Evolutionary conservation across 2,888 invertebrate genomes (phyloP), one percentile per base, ranked within the genome.

Genomic region (Drosophila imparisetae): DNA sequence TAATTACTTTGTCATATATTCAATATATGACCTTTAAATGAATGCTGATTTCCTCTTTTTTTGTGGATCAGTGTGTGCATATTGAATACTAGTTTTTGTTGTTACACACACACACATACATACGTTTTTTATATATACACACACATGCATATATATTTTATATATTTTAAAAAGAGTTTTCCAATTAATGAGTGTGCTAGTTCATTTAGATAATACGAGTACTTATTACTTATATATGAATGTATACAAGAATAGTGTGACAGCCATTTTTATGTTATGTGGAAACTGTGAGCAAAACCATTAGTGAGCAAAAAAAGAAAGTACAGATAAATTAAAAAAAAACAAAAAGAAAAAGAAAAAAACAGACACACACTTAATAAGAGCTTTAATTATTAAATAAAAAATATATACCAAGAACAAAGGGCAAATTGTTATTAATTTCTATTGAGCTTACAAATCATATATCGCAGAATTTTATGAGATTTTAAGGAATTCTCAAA

Each of bases 311-410:
- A 63, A 61, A 61, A 53, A 49, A 38, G 38, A 49, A 67, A 67
- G 42, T 50, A 66, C 53, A 15, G 53, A 69, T 53, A 66, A 55
- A 21, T 18, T n/a, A 60, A 65, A 61, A 65, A 61, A 40, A 42
- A 54, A 65, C 30, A 29, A 50, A 70, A 84, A 77, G 7, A 18
- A 38, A 38, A 10, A 2, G 2, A 40, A 24, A 24, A 24, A 45
- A 24, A 24, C 24, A 45, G 24, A 45, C 45, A 45, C 45, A 86
- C 90, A 84, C 89, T 89, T 89, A 88, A 91, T 90, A 91, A 89
- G 90, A 89, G 89, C 89, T 89, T 89, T 89, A 89, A 89, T 89
- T 89, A 91, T 88, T 84, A 90, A 88, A 89, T 83, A 83, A 81
- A 86, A 73, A 86, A 88, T 87, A 76, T 85, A 76, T 86, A 89